Percentiles rank a stretch among this genome's conserved stretches.
Evolutionary conservation across 35 echinoderm and acorn worm genomes (phyloP).

Genomic region (Chiridota heheva): DNA sequence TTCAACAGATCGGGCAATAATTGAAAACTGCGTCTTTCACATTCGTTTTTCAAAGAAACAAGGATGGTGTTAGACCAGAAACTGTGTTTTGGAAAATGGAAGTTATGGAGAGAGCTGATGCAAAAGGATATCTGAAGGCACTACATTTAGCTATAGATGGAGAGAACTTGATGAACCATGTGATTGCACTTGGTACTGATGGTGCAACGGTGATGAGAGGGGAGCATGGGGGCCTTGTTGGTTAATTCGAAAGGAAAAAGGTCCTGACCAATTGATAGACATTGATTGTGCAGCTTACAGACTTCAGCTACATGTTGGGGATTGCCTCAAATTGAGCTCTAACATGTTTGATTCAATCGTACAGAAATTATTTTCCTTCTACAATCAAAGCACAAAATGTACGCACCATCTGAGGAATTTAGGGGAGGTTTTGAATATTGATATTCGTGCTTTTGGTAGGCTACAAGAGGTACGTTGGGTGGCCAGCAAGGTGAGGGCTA

Average conservation of each 20-base stretch:
- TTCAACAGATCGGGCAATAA: not conserved
- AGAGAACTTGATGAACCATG: not conserved
- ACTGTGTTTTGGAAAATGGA: constrained; percentile 10
- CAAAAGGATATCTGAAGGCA: constrained; percentile 10
- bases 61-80: not conserved
- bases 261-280: not conserved
- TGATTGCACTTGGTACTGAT: not conserved
- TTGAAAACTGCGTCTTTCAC: constrained; percentile 26
- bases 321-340: not conserved
- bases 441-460: not conserved
- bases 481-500: too few species aligned
- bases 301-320: not conserved
- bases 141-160: not conserved
- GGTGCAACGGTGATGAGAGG: constrained; percentile 14
- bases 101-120: not conserved
- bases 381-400: constrained; percentile 22
- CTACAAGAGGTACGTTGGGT: constrained; percentile 26
- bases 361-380: constrained; percentile 1
- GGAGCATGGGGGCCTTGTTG: constrained; percentile 29
- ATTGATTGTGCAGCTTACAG: constrained; percentile 12
- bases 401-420: constrained; percentile 2
- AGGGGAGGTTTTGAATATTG: not conserved
- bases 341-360: constrained; percentile 9
- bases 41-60: not conserved
- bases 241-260: not conserved